These are phyloP conservation scores for Archips crataeganus DNA, from an alignment of 2,888 invertebrate species.

Conservation along the genomic window DNA sequence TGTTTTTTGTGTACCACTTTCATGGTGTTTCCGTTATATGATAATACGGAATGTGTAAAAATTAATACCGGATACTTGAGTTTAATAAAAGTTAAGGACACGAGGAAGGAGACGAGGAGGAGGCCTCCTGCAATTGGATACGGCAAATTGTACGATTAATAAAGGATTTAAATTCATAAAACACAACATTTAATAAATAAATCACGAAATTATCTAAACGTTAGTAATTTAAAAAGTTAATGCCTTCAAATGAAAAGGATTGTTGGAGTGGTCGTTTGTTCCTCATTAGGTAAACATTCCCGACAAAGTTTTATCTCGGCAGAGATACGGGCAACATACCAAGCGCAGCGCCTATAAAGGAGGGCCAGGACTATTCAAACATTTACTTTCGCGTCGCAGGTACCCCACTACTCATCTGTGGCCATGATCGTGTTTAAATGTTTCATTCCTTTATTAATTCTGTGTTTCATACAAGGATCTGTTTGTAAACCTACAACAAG, in stretches of 20 bases:
- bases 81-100: not conserved
- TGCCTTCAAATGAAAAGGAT: constrained; percentile 62
- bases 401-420: constrained; percentile 47
- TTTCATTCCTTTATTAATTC: constrained; percentile 54
- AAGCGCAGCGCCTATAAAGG: constrained; percentile 65
- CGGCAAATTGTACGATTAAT: not conserved
- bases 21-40: constrained; percentile 42
- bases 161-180: not conserved
- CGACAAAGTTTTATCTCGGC: constrained; percentile 70
- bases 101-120: not conserved
- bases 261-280: constrained; percentile 62
- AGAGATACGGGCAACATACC: constrained; percentile 69
- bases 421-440: constrained; percentile 63
- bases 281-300: constrained; percentile 83
- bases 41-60: constrained; percentile 56
- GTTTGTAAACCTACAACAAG: constrained; percentile 68
- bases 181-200: not conserved
- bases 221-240: constrained; percentile 6
- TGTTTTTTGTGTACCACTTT: constrained; percentile 68
- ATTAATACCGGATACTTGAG: constrained; percentile 1
- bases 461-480: constrained; percentile 60
- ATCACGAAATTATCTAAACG: not conserved
- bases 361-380: constrained; percentile 64
- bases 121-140: not conserved
- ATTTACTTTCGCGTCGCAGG: constrained; percentile 64